Conservation (phyloP, 2,888 invertebrate species). For the Hetaerina titia region DNA sequence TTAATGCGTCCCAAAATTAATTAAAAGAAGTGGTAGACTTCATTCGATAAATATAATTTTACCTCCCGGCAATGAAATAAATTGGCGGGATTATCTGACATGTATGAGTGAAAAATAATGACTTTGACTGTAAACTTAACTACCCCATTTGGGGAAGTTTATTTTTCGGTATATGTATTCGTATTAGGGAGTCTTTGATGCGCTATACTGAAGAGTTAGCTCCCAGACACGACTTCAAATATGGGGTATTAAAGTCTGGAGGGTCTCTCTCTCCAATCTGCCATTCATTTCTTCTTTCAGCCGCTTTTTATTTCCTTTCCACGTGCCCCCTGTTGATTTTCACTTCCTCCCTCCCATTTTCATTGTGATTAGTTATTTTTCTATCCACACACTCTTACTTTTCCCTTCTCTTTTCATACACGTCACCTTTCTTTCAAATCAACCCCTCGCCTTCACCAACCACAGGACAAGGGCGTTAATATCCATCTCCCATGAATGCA, state of each 20-base stretch:
- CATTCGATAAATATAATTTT: not conserved
- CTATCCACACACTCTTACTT: too few species aligned
- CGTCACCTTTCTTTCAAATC: not conserved
- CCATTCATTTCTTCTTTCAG: not conserved
- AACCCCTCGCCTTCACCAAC: not conserved
- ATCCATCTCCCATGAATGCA: not conserved
- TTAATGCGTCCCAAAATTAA: not conserved
- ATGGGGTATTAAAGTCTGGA: not conserved
- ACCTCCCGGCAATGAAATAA: not conserved
- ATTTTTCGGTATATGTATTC: not conserved
- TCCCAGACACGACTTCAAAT: not conserved
- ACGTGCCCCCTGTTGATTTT: not conserved
- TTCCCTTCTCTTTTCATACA: too few species aligned
- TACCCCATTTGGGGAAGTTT: not conserved
- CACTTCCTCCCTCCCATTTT: not conserved
- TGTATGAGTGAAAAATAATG: slow-evolving; percentile 12
- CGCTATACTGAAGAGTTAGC: not conserved
- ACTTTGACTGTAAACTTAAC: not conserved
- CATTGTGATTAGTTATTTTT: too few species aligned
- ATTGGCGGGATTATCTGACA: slow-evolving; percentile 27
- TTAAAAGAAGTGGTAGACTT: not conserved
- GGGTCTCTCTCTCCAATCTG: not conserved
- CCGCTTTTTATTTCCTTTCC: not conserved
- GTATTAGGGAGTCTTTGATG: not conserved
- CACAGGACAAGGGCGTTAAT: not conserved